Conservation (phyloP, 2,888 invertebrate species). For the Noctua pronuba region DNA sequence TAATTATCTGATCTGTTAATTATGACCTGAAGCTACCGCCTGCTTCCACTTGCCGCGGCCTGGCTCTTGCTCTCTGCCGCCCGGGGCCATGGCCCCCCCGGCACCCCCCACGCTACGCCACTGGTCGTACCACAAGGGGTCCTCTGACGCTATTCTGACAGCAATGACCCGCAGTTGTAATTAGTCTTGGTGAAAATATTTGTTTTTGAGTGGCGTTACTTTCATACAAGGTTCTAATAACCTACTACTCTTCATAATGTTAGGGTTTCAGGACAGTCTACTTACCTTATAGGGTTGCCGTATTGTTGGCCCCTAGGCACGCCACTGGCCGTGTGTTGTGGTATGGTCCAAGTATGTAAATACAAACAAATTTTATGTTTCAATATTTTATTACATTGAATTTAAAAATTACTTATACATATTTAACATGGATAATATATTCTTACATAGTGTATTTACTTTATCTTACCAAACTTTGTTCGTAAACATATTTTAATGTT, state of each 20-base stretch:
- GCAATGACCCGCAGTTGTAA: no score
- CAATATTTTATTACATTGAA: constrained; percentile 82
- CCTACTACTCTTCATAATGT: not conserved
- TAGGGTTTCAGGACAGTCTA: not conserved
- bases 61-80: no score
- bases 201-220: not conserved
- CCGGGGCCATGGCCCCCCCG: no score
- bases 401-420: constrained; percentile 82
- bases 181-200: no score
- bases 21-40: no score
- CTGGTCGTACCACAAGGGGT: no score
- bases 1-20: no score
- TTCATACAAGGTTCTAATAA: not conserved
- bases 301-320: not conserved
- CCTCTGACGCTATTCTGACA: no score
- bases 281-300: not conserved
- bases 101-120: no score
- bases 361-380: constrained; percentile 59
- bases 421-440: constrained; percentile 68
- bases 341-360: not conserved
- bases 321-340: not conserved
- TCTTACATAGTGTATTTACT: constrained; percentile 72
- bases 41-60: no score
- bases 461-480: constrained; percentile 82
- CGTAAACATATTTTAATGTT: constrained; percentile 74